Conservation (phyloP, 2,888 invertebrate genomes). For the Polyommatus iphigenia region DNA sequence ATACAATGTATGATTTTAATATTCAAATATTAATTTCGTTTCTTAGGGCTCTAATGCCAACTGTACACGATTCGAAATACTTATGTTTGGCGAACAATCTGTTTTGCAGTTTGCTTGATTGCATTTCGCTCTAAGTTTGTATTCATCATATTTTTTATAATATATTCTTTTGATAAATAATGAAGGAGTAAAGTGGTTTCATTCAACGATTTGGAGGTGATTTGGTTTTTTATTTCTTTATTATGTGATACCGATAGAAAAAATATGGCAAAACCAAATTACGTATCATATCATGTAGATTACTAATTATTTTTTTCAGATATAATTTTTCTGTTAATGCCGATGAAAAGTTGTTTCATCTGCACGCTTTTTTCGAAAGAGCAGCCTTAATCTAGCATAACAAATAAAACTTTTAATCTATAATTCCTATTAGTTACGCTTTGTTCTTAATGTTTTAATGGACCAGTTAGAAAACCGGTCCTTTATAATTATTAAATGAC, state of each 20-base stretch:
- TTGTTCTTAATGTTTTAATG: background rate
- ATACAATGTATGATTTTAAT: background rate
- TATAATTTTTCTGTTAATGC: too few relatives aligned
- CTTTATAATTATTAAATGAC: background rate
- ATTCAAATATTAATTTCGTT: background rate
- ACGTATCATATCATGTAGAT: too few relatives aligned
- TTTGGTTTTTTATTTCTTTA: too few relatives aligned
- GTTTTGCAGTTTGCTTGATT: background rate
- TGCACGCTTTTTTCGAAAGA: too few relatives aligned
- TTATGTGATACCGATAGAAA: too few relatives aligned
- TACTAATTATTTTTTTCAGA: too few relatives aligned
- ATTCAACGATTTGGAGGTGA: too few relatives aligned
- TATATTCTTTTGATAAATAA: too few relatives aligned
- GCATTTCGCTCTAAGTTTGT: background rate
- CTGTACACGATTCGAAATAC: background rate
- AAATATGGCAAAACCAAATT: too few relatives aligned
- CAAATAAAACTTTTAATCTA: background rate
- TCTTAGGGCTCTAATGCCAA: background rate
- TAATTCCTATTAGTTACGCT: background rate
- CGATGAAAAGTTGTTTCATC: too few relatives aligned
- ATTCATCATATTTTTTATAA: too few relatives aligned
- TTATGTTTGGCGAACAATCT: background rate
- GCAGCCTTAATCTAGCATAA: background rate
- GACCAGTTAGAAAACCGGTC: background rate
- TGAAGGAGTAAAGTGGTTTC: too few relatives aligned